Percentiles rank a stretch among this genome's conserved stretches.
Conservation (phyloP, 2,888 invertebrate genomes). For the Oligia strigilis region DNA sequence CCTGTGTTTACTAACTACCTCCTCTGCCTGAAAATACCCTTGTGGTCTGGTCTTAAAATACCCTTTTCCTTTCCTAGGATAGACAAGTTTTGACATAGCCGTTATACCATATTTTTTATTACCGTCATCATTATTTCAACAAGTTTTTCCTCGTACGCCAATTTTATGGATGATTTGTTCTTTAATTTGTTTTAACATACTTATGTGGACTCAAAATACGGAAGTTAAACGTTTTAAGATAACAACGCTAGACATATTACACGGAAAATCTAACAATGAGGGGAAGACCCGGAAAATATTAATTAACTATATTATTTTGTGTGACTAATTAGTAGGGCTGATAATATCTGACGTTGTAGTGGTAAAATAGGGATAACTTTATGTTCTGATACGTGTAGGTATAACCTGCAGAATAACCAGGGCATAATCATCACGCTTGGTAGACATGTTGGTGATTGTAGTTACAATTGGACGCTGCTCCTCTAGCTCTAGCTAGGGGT, state of each 20-base stretch:
- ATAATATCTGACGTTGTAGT: neutral
- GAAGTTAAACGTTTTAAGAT: conserved; percentile 28
- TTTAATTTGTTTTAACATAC: conserved; percentile 25
- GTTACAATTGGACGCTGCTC: neutral
- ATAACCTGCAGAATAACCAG: neutral
- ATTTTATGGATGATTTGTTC: neutral
- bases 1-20: neutral
- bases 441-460: neutral
- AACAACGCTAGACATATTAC: conserved; percentile 24
- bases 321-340: conserved; percentile 16
- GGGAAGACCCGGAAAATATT: conserved; percentile 39
- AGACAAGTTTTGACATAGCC: neutral
- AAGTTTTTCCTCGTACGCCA: conserved; percentile 27
- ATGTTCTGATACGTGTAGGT: neutral
- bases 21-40: neutral
- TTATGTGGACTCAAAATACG: conserved; percentile 9
- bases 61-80: neutral
- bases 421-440: neutral
- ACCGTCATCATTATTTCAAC: neutral
- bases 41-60: too few species aligned
- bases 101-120: neutral
- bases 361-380: neutral
- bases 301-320: conserved; percentile 1
- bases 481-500: neutral
- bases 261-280: conserved; percentile 43